Percentiles rank a stretch among this genome's conserved stretches.
These are phyloP conservation scores for Pycnonotus jocosus DNA, from an alignment of 2,113 vertebrate genomes.

Conservation along the genomic window DNA sequence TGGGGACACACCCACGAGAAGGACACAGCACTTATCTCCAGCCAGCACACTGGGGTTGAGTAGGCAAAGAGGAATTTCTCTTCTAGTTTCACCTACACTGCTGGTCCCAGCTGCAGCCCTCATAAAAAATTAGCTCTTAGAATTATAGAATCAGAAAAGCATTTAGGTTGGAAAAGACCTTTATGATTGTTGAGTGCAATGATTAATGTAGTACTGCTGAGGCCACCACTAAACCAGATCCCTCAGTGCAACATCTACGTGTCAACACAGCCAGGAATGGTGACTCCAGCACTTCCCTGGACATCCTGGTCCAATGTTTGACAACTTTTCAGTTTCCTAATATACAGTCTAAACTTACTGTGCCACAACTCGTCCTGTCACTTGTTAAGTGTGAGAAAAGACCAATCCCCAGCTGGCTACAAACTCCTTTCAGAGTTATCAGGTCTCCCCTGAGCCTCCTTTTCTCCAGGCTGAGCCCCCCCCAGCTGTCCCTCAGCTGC, in stretches of 20 bases:
- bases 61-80: not conserved
- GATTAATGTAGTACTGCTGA: not conserved
- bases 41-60: not conserved
- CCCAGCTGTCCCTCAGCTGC: not conserved
- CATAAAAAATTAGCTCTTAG: not conserved
- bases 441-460: not conserved
- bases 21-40: fast-evolving
- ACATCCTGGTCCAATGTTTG: not conserved
- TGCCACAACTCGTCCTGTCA: not conserved
- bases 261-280: not conserved
- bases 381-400: not conserved
- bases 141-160: not conserved
- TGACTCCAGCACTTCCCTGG: not conserved
- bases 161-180: not conserved
- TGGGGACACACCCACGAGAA: not conserved
- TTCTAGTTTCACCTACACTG: not conserved
- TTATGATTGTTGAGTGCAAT: not conserved
- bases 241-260: not conserved
- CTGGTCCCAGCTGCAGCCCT: not conserved
- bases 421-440: not conserved
- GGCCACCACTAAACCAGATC: not conserved
- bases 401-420: not conserved
- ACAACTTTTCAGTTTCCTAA: not conserved
- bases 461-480: not conserved
- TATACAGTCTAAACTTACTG: not conserved